phyloP scores from a whole-genome alignment of 2,888 invertebrate species.

The Pteria penguin region DNA sequence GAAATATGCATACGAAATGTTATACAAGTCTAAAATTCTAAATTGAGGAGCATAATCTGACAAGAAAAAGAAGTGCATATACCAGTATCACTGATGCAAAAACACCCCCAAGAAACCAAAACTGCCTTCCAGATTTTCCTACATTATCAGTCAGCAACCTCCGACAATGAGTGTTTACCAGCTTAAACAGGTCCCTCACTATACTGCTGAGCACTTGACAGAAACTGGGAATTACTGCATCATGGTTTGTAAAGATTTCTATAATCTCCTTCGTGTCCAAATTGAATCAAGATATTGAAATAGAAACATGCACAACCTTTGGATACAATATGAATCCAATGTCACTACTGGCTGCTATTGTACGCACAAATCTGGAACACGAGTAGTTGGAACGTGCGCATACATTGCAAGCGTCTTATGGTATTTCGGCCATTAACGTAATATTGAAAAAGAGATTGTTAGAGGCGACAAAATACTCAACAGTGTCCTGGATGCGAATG shows the following conservation, averaged over 20 bases:
- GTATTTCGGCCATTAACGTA: too few species aligned
- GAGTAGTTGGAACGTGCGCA: neutral
- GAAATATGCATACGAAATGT: neutral
- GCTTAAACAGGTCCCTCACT: conserved; percentile 7
- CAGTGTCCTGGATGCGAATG: too few species aligned
- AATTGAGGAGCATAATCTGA: conserved; percentile 1
- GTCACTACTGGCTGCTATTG: conserved; percentile 8
- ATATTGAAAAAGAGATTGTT: too few species aligned
- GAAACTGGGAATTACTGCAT: neutral
- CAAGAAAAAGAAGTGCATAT: neutral
- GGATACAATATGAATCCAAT: neutral
- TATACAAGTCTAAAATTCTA: neutral
- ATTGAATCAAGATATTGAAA: neutral
- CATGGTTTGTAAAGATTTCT: neutral
- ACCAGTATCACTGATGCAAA: neutral
- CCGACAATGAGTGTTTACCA: conserved; percentile 27
- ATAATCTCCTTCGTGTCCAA: neutral
- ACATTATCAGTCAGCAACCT: neutral
- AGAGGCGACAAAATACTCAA: too few species aligned
- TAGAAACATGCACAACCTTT: neutral
- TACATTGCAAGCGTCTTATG: conserved; percentile 12
- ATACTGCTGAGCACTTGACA: conserved; percentile 16
- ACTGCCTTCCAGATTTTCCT: conserved; percentile 2
- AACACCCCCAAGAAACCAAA: too few species aligned
- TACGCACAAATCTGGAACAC: conserved; percentile 4